Evolutionary conservation across 2,113 vertebrate species (phyloP), one percentile per base, ranked within the genome.

Genomic region (Turdus rufiventris): DNA sequence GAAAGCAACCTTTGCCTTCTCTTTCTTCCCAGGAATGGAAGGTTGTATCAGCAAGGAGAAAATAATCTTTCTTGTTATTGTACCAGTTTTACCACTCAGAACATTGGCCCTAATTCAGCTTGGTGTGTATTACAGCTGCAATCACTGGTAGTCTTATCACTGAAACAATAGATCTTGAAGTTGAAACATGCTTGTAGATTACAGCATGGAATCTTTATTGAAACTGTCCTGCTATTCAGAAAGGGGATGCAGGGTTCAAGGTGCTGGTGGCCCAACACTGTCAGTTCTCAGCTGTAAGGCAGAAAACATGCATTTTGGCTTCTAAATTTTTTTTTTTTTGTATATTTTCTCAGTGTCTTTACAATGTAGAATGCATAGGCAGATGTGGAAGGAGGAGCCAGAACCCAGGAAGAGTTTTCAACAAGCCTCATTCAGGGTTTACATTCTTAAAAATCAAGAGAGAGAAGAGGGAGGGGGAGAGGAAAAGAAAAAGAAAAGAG

Each of bases 1-100:
- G 72, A 79, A 79, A 90, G 33, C 60, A 83, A 73, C 72, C 45
- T 78, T 67, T 89, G 53, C 84, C 18, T 95, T 86, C 43, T 70
- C 23, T 58, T 28, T 77, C 40, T 81, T 28, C 14, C 40, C 31
- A 36, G 58, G 48, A 88, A 36, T 25, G 33, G 26, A 88, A 83
- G 31, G 31, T 63, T 84, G 11, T 62, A 66, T 42, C 38, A 78
- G 57, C 21, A 68, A 85, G 19, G 57, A 40, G 11, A 87, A 86
- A 88, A 87, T 48, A 47, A 51, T 34, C n/a, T 72, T 85, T 63
- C 29, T 56, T 82, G 26, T 63, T 50, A 34, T 15, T 90, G 15
- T 28, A 47, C 9, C 40, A 62, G 21, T 50, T 60, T 83, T 71
- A 26, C 18, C 10, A 10, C 25, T 76, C 1, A 4, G 68, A 86